Evolutionary conservation across 2,797 vertebrate genomes (phyloP).

Genomic region (Hypotaenidia okinawae): DNA sequence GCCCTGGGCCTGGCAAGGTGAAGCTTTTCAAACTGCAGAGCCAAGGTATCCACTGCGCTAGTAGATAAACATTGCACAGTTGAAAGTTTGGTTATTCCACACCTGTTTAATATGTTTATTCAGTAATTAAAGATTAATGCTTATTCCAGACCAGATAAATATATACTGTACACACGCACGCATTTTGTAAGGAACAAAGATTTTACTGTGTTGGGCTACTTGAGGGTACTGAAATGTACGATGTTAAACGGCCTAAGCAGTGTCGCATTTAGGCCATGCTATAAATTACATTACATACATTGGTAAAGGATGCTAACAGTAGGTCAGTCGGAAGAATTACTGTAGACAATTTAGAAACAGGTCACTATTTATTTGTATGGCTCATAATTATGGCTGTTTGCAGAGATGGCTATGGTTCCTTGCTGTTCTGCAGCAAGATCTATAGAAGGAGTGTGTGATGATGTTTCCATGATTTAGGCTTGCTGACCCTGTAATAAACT

Average conservation of each 20-base stretch:
- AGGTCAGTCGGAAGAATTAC: conserved; percentile 49
- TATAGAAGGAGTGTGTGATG: not conserved
- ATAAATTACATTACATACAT: conserved; percentile 40
- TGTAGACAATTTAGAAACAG: conserved; percentile 19
- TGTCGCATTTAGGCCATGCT: conserved; percentile 53
- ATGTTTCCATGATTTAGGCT: not conserved
- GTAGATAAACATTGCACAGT: conserved; percentile 72
- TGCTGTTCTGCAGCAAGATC: not conserved
- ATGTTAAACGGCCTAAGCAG: conserved; percentile 37
- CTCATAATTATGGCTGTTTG: not conserved
- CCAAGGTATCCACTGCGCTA: conserved; percentile 41
- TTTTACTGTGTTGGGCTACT: conserved; percentile 69
- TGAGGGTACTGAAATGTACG: conserved; percentile 22
- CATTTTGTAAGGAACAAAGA: conserved; percentile 71
- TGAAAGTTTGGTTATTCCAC: conserved; percentile 81
- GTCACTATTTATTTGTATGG: conserved; percentile 6
- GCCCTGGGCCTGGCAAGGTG: conserved; percentile 67
- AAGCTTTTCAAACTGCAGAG: conserved; percentile 57
- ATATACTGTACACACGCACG: conserved; percentile 53
- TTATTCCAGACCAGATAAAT: conserved; percentile 85
- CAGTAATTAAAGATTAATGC: conserved; percentile 88
- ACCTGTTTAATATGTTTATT: conserved; percentile 90
- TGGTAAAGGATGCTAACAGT: conserved; percentile 57
- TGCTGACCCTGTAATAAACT: not conserved
- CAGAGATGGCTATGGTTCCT: not conserved